Base-by-base conservation (phyloP, 2,113 vertebrate species). In the Uropsilus gracilis region DNA sequence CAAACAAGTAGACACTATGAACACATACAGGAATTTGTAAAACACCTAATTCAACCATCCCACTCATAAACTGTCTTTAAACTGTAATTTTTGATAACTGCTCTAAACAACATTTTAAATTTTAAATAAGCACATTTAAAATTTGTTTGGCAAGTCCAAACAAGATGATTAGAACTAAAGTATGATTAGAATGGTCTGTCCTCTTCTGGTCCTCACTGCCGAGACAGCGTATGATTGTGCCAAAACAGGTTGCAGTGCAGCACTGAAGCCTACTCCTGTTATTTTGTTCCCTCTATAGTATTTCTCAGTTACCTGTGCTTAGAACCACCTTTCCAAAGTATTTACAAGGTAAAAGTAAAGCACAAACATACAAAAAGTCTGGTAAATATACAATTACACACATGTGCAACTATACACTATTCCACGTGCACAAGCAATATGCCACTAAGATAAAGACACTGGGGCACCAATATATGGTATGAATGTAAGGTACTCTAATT, bases 91-190 rank as follows among this genome's bases (percentile, higher is more conserved):
- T 90, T 71, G 42, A 76, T 24, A 93, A 39, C 37, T 87, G 18
- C n/a, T 90, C 1, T 61, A 94, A 95, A 83, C 61, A 88, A 10
- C 32, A 17, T 53, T 59, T 53, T 34, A 55, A 89, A 94, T 77
- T 89, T 66, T 50, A 93, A 75, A 85, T 44, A 12, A 89, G 32
- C 88, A 93, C 44, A 93, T n/a, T n/a, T n/a, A n/a, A n/a, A n/a
- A n/a, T n/a, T n/a, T n/a, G n/a, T n/a, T n/a, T 42, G 24, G 42
- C n/a, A 90, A 94, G 69, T 83, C 30, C 69, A 89, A 95, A 73
- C 20, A 81, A 82, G 1, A 73, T 17, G 7, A 83, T 89, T 55
- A 81, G 53, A 37, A 78, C 22, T 84, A 26, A 77, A 91, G 24
- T 46, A 89, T 4, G 24, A 53, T 48, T 32, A 68, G 10, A 90